Evolutionary conservation across 2,888 invertebrate genomes (phyloP).

Genomic region (Hanleya hanleyi): DNA sequence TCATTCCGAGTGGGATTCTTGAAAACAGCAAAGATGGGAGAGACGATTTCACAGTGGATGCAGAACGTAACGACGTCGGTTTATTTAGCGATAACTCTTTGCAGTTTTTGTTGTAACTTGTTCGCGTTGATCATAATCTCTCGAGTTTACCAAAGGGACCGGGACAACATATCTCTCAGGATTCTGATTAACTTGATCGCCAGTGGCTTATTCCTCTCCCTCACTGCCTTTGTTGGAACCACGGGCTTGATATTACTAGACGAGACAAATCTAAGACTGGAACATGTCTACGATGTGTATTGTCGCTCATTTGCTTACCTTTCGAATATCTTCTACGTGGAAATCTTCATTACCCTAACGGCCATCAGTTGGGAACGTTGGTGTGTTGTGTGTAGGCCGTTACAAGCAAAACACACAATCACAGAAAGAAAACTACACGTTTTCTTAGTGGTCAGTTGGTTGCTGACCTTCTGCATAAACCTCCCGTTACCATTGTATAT

Average conservation of each 20-base stretch:
- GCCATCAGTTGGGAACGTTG: slow-evolving; percentile 8
- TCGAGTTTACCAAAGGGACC: not conserved
- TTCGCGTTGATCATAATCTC: not conserved
- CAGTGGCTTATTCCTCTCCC: not conserved
- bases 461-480: not conserved
- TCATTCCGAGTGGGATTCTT: too few relatives aligned
- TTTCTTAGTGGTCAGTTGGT: not conserved
- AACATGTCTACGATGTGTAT: not conserved
- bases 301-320: not conserved
- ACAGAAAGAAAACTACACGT: not conserved
- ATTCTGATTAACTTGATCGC: slow-evolving; percentile 4
- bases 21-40: not conserved
- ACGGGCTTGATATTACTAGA: not conserved
- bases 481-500: slow-evolving; percentile 3
- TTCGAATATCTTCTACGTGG: slow-evolving; percentile 3
- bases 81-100: not conserved
- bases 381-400: slow-evolving; percentile 9
- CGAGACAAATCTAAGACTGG: not conserved
- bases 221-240: not conserved
- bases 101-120: slow-evolving; percentile 8
- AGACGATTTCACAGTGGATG: not conserved
- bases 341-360: slow-evolving; percentile 6
- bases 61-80: not conserved
- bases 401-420: slow-evolving; percentile 7
- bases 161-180: not conserved